Evolutionary conservation across 2,797 vertebrate species (phyloP), one percentile per base, ranked within the genome.

Genomic region (Xenopus petersii): DNA sequence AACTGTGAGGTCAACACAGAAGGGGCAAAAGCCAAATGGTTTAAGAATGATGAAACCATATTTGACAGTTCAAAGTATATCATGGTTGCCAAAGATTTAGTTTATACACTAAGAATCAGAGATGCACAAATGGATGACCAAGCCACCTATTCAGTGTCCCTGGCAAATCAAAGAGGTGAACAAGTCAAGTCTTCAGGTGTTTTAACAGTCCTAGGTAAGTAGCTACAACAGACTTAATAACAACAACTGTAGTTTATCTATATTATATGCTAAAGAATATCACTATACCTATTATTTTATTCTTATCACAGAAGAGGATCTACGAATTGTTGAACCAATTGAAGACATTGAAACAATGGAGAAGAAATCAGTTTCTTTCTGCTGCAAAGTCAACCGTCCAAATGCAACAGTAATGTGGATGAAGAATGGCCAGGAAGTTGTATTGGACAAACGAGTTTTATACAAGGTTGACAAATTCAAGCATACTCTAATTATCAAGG

Each of bases 21-120:
- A 75, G 95, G 94, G 74, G 96, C 95, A n/a, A 99, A 98, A 84
- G 96, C 95, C 75, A 99, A 98, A 79, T 99, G 97, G 97, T 92
- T 95, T 86, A 96, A 93, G 89, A 92, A 96, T 58, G 93, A 94
- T 0, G 95, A 98, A 77, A 92, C 92, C 1, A 86, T 99, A 84
- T 99, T 98, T 74, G 97, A 98, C 83, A 98, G 96, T 84, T 87
- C 93, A 86, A 99, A 98, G 90, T 95, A 94, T 51, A 84, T 95
- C 82, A 94, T 98, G 92, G 86, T 93, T 75, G 96, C 98, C 84
- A 96, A 96, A 83, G 93, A 96, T 86, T 92, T 92, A 64, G 91
- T 96, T 75, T 98, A 95, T 82, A 96, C 95, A 10, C 91, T 99
- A 71, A 94, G 97, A 89, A 93, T 99, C 82, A 93, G 89, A 91